Base-by-base conservation (phyloP, 2,113 vertebrate species). In the Zapus hudsonius region DNA sequence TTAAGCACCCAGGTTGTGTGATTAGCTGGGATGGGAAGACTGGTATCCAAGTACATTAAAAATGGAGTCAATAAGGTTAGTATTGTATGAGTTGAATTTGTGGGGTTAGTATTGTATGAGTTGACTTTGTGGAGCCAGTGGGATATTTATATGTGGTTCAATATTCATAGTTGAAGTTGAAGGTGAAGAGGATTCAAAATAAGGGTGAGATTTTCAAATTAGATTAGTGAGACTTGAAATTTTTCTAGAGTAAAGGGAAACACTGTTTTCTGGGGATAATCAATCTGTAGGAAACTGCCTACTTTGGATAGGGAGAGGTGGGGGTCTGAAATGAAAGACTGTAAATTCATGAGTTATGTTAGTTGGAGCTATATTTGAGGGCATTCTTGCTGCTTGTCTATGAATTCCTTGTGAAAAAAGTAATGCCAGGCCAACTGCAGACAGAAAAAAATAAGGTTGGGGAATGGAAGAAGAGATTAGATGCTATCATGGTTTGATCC, bases 151-250 rank as follows among this genome's bases (percentile, higher is more conserved):
- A n/a, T 44, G 29, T 33, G 55, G 66, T 31, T 85, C 73, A 42
- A 33, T 81, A 64, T 47, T 95, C 29, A 92, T 57, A 79, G 29
- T 59, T 84, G 59, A 93, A 73, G n/a, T 29, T 82, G 19, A 40
- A 82, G 15, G 9, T 1, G 1, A 3, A n/a, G n/a, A 63, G 63
- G 13, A 20, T 64, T 85, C 7, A 8, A 20, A 44, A 64, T 82
- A 73, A 88, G 17, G 20, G 38, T 47, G 27, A 20, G 10, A 8
- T 67, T 78, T 86, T 92, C n/a, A 63, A 87, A 87, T 55, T 64
- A 47, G 40, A 7, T 66, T 42, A 75, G 5, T 55, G 23, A 67
- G 11, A 61, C 42, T 70, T 70, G 10, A 52, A 6, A 76, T 91
- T 44, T 82, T 86, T 16, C 23, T 44, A 52, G 44, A 17, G 15